Conservation (phyloP, 2,113 vertebrate species). For the Labrus mixtus region DNA sequence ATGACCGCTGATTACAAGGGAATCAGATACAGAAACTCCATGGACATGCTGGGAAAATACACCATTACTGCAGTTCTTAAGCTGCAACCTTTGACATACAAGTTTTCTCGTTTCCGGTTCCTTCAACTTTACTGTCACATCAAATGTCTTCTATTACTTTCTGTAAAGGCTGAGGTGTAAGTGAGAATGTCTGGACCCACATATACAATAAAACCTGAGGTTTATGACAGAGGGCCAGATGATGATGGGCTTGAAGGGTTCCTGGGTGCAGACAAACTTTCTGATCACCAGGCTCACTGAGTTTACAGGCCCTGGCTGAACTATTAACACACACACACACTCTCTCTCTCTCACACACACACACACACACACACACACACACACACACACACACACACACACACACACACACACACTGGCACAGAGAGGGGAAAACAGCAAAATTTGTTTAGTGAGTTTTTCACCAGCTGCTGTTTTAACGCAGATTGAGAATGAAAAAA, state of each 20-base stretch:
- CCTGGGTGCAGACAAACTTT: slow-evolving; percentile 66
- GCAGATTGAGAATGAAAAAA: slow-evolving; percentile 7
- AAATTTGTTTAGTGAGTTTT: slow-evolving; percentile 32
- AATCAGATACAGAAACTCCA: neutral
- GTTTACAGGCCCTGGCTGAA: slow-evolving; percentile 62
- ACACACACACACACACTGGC: slow-evolving; percentile 9
- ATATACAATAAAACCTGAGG: slow-evolving; percentile 62
- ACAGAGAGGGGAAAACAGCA: slow-evolving; percentile 5
- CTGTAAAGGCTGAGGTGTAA: slow-evolving; percentile 51
- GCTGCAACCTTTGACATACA: slow-evolving; percentile 17
- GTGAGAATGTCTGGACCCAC: slow-evolving; percentile 41
- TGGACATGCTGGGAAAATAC: neutral
- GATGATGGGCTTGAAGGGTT: slow-evolving; percentile 64
- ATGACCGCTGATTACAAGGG: neutral
- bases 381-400: neutral
- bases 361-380: neutral
- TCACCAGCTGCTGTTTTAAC: slow-evolving; percentile 48
- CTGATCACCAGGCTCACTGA: slow-evolving; percentile 66
- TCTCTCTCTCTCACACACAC: neutral
- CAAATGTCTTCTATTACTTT: slow-evolving; percentile 48
- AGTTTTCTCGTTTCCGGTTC: slow-evolving; percentile 45
- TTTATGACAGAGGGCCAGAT: slow-evolving; percentile 71
- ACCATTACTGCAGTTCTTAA: slow-evolving; percentile 1
- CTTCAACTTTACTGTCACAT: slow-evolving; percentile 59
- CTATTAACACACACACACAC: slow-evolving; percentile 46